These are phyloP conservation scores for Phenacoccus solenopsis DNA, from an alignment of 1,140 invertebrate genomes.

Conservation along the genomic window DNA sequence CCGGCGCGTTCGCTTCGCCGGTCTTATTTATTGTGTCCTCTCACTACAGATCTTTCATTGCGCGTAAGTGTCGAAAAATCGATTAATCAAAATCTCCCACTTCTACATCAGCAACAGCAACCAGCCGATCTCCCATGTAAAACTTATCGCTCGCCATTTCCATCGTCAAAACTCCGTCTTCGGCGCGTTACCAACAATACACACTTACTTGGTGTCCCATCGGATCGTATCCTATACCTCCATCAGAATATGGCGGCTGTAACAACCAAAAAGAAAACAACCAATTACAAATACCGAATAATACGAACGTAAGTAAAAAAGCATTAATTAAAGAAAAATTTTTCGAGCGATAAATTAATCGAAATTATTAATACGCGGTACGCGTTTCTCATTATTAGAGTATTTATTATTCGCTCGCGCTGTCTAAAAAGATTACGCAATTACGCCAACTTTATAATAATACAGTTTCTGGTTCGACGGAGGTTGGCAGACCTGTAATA, in stretches of 20 bases:
- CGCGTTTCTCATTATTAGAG: background rate
- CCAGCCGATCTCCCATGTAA: no score
- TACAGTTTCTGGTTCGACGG: background rate
- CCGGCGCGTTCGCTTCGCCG: background rate
- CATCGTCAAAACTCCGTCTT: no score
- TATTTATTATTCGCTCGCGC: background rate
- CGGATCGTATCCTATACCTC: constrained; percentile 75
- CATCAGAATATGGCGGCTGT: constrained; percentile 61
- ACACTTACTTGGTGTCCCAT: constrained; percentile 50
- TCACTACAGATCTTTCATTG: background rate
- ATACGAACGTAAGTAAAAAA: no score
- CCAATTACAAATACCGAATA: background rate
- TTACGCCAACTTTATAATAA: background rate
- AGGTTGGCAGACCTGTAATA: constrained; percentile 6
- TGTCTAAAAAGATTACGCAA: background rate
- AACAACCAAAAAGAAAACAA: constrained; percentile 20
- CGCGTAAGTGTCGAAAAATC: background rate
- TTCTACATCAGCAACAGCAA: no score
- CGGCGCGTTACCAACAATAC: background rate
- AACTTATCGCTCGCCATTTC: no score
- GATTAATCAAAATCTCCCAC: background rate
- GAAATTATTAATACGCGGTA: background rate
- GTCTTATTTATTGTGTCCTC: background rate
- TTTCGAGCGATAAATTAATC: no score
- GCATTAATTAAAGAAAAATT: no score